Evolutionary conservation across 2,113 vertebrate species (phyloP).

Genomic region (Oreochromis spilurus): DNA sequence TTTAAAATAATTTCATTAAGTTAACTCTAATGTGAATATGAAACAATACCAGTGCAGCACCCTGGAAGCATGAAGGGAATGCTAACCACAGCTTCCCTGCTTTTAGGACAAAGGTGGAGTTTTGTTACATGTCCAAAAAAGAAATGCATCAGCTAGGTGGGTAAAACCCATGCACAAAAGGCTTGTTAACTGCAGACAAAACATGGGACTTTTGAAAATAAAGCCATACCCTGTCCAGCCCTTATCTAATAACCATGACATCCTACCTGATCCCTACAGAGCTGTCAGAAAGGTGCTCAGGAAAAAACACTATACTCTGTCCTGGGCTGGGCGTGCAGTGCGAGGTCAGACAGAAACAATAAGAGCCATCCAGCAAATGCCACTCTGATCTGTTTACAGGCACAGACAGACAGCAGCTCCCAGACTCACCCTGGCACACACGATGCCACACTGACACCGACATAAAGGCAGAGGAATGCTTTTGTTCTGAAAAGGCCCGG

Average conservation of each 20-base stretch:
- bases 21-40: neutral
- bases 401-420: constrained; percentile 37
- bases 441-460: constrained; percentile 26
- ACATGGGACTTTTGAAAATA: neutral
- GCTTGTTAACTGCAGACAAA: neutral
- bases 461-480: constrained; percentile 48
- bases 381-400: constrained; percentile 51
- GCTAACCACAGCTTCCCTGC: neutral
- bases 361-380: constrained; percentile 53
- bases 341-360: constrained; percentile 40
- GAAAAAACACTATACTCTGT: constrained; percentile 2
- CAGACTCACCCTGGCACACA: constrained; percentile 28
- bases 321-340: constrained; percentile 29
- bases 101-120: neutral
- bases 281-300: constrained; percentile 13
- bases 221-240: constrained; percentile 14
- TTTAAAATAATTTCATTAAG: neutral
- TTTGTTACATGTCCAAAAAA: neutral
- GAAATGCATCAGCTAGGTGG: neutral
- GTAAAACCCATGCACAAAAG: constrained; percentile 4
- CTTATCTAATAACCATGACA: constrained; percentile 26
- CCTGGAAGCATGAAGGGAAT: neutral
- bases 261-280: constrained; percentile 17
- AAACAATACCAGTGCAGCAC: neutral
- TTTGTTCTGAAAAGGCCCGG: constrained; percentile 34